Conservation (phyloP, 2,888 invertebrate species). For the Leptothorax acervorum region DNA sequence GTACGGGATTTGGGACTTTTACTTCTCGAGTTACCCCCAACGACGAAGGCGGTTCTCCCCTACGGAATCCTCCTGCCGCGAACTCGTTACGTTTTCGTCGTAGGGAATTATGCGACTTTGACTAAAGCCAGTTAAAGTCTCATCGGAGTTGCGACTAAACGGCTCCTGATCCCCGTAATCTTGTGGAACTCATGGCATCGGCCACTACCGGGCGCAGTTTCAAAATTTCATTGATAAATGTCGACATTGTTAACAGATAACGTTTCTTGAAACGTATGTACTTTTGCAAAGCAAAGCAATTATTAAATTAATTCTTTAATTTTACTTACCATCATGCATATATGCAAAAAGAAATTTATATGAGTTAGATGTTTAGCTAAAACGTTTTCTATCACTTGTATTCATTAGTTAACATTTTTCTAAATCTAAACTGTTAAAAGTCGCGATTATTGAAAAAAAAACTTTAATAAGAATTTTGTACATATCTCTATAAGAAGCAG, state of each 20-base stretch:
- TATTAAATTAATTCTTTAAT: not conserved
- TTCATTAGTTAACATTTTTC: not conserved
- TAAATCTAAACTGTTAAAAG: not conserved
- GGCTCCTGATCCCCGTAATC: slow-evolving; percentile 73
- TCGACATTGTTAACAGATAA: slow-evolving; percentile 57
- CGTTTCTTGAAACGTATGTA: not conserved
- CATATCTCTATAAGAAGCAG: not conserved
- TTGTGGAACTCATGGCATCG: slow-evolving; percentile 67
- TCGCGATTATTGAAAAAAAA: not conserved
- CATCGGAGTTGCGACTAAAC: slow-evolving; percentile 72
- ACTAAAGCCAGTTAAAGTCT: slow-evolving; percentile 77
- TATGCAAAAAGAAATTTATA: not conserved
- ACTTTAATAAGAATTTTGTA: not conserved
- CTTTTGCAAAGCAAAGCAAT: not conserved
- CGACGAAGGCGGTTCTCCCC: slow-evolving; percentile 48
- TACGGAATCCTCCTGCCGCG: slow-evolving; percentile 48
- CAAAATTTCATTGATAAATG: slow-evolving; percentile 75
- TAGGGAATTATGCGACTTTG: slow-evolving; percentile 72
- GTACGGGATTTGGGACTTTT: slow-evolving; percentile 75
- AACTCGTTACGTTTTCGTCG: slow-evolving; percentile 75
- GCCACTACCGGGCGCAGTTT: slow-evolving; percentile 61
- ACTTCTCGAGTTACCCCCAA: slow-evolving; percentile 65
- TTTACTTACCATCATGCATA: not conserved
- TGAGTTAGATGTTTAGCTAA: not conserved
- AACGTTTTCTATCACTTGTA: not conserved